Conservation (phyloP, 2,888 invertebrate genomes). For the Phortica okadai region DNA sequence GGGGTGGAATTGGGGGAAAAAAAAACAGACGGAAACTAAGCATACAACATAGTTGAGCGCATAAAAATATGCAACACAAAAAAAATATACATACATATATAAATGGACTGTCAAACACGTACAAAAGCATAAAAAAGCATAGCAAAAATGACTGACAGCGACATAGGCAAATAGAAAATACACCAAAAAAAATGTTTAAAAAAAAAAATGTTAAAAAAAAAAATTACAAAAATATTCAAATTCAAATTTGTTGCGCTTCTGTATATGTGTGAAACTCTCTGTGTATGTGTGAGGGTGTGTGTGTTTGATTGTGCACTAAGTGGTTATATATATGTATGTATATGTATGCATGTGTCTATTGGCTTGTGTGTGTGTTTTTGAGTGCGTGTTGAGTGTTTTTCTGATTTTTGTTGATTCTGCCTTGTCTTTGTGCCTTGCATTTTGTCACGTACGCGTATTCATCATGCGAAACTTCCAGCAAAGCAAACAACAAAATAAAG, state of each 20-base stretch:
- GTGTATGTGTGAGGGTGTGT: not conserved
- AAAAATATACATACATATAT: constrained; percentile 10
- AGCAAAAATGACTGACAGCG: constrained; percentile 21
- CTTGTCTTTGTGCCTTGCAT: constrained; percentile 23
- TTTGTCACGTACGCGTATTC: constrained; percentile 28
- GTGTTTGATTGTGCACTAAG: not conserved
- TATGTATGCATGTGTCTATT: constrained; percentile 1
- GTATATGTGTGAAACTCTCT: not conserved
- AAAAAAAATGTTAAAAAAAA: not conserved
- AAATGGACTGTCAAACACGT: constrained; percentile 17
- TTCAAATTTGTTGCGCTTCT: not conserved
- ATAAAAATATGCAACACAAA: constrained; percentile 44
- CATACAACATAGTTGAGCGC: constrained; percentile 44
- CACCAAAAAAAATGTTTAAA: not conserved
- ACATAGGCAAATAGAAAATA: not conserved
- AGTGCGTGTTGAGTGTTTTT: not conserved
- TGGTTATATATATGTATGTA: not conserved
- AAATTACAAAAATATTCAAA: constrained; percentile 23
- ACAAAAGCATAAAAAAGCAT: not conserved
- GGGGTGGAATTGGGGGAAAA: constrained; percentile 7
- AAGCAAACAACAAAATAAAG: not conserved
- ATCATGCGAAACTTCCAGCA: constrained; percentile 2
- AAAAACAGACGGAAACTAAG: constrained; percentile 32
- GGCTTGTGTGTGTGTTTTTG: not conserved
- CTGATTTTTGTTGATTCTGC: constrained; percentile 28